Evolutionary conservation across 2,113 vertebrate genomes (phyloP).

Genomic region (Jacana jacana): DNA sequence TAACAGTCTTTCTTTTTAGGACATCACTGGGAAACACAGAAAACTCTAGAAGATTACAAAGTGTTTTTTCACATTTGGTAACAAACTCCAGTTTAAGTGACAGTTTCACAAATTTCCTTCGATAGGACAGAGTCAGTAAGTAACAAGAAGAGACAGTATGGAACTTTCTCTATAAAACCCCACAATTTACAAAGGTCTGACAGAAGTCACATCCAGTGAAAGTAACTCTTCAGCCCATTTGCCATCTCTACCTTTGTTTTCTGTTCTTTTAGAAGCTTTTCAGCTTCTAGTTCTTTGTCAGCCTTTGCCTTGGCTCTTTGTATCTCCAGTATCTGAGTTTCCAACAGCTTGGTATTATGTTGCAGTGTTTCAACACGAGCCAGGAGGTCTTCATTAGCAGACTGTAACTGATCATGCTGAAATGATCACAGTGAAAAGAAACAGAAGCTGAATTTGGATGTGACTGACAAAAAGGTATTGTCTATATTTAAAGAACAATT

Average conservation of each 20-base stretch:
- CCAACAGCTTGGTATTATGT: slow-evolving; percentile 81
- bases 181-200: neutral
- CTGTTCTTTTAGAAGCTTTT: slow-evolving; percentile 88
- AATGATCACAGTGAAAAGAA: neutral
- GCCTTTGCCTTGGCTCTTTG: slow-evolving; percentile 77
- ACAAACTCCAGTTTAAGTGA: neutral
- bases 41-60: neutral
- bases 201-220: neutral
- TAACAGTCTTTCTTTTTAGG: neutral
- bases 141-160: neutral
- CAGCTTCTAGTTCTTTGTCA: slow-evolving; percentile 87
- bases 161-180: neutral
- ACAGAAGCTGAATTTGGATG: neutral
- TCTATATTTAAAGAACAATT: neutral
- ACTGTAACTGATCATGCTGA: slow-evolving; percentile 82
- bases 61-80: neutral
- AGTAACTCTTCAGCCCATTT: neutral
- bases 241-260: slow-evolving; percentile 83
- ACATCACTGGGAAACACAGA: neutral
- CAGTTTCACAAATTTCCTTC: neutral
- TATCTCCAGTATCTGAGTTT: slow-evolving; percentile 84
- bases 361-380: slow-evolving; percentile 83
- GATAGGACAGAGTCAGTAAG: neutral
- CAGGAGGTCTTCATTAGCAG: slow-evolving; percentile 85
- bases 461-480: neutral